A percentile compares a stretch with the other conserved stretches of the same genome.
Evolutionary conservation across 1,140 invertebrate species (phyloP).

Genomic region (Aplysia californica): DNA sequence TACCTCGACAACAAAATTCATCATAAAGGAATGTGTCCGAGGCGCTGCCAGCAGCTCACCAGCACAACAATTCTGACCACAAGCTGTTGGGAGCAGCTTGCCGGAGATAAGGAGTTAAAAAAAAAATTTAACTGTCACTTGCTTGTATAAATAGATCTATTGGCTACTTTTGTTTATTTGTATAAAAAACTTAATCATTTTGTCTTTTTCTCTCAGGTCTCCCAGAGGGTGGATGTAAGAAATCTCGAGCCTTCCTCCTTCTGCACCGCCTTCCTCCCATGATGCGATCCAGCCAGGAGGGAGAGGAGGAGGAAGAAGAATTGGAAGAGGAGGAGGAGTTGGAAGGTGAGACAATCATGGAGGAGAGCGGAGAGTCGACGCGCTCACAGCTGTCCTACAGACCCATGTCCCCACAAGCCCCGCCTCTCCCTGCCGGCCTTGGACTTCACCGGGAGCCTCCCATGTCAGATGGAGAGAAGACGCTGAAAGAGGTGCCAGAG

Average conservation of each 20-base stretch:
- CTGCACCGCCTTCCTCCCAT: conserved; percentile 41
- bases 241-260: conserved; percentile 56
- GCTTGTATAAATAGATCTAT: too few species aligned
- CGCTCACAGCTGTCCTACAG: conserved; percentile 56
- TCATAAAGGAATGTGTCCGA: too few species aligned
- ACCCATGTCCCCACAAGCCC: conserved; percentile 56
- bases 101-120: too few species aligned
- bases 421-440: conserved; percentile 56
- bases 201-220: conserved; percentile 39
- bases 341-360: conserved; percentile 32
- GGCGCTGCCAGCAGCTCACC: too few species aligned
- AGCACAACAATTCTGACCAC: too few species aligned
- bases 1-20: too few species aligned
- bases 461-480: conserved; percentile 31
- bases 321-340: conserved; percentile 43
- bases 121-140: too few species aligned
- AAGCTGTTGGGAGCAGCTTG: too few species aligned
- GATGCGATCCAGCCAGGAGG: conserved; percentile 37
- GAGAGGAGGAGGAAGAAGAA: conserved; percentile 38
- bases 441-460: conserved; percentile 44
- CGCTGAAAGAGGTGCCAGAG: not conserved
- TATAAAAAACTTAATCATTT: too few species aligned
- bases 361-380: conserved; percentile 16
- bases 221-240: conserved; percentile 56
- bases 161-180: too few species aligned